phyloP scores from a whole-genome alignment of 2,888 invertebrate species.

The Lepas anatifera region DNA sequence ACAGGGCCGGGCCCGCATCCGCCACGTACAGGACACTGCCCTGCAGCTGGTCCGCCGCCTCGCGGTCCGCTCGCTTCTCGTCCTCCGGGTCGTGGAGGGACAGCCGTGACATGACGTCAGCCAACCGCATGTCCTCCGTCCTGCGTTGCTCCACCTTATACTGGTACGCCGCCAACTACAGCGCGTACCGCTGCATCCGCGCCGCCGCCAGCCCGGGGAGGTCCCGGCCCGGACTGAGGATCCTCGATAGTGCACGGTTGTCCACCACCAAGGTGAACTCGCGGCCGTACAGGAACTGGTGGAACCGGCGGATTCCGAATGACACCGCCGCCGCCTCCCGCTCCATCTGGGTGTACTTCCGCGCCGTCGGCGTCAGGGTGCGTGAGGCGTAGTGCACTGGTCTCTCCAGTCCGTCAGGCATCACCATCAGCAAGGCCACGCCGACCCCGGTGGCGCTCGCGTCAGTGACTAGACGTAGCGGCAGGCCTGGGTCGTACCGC shows the following conservation, averaged over 20 bases:
- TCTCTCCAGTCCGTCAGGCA: slow-evolving; percentile 32
- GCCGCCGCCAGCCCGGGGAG: slow-evolving; percentile 30
- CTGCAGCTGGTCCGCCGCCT: neutral
- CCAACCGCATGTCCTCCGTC: neutral
- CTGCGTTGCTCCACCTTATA: slow-evolving; percentile 29
- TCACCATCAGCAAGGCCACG: neutral
- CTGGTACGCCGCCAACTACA: slow-evolving; percentile 30
- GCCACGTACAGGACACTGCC: no score
- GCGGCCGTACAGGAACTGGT: slow-evolving; percentile 18
- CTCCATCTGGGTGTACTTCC: slow-evolving; percentile 18
- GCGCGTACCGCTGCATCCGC: slow-evolving; percentile 30
- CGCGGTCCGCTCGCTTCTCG: neutral
- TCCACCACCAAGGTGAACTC: slow-evolving; percentile 18
- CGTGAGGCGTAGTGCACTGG: slow-evolving; percentile 33
- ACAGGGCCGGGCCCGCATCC: no score
- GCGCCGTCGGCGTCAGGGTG: neutral
- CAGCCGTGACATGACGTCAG: neutral
- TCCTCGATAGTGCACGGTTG: slow-evolving; percentile 26
- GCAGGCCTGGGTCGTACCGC: neutral
- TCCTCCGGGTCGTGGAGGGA: neutral
- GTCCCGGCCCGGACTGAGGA: slow-evolving; percentile 30
- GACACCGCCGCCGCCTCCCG: slow-evolving; percentile 15
- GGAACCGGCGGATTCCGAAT: slow-evolving; percentile 19
- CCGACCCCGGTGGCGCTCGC: neutral
- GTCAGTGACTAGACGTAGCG: neutral